Conservation (phyloP, 2,797 vertebrate genomes). For the Martes flavigula region DNA sequence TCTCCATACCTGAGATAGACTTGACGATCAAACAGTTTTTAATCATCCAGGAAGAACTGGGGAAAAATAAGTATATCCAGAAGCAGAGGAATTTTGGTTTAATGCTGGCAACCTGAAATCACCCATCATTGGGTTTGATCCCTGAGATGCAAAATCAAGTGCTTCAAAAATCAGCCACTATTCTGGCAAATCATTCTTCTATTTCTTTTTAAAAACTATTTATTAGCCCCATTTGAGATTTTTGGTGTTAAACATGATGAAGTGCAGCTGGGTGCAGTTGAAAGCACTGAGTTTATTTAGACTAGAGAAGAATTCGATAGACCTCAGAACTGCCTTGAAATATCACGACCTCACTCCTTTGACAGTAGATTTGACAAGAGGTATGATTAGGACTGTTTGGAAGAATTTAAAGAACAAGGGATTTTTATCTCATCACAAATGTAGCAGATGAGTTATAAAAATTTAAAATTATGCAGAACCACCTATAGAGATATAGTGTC, state of each 20-base stretch:
- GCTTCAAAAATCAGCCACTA: background rate
- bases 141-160: slow-evolving; percentile 3
- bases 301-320: background rate
- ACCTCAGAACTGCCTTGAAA: background rate
- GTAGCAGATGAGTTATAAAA: background rate
- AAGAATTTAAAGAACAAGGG: slow-evolving; percentile 7
- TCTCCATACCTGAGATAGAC: background rate
- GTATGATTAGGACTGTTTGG: background rate
- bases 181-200: background rate
- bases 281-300: background rate
- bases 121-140: background rate
- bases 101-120: background rate
- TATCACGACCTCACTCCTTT: background rate
- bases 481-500: background rate
- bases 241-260: background rate
- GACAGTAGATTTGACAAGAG: background rate
- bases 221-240: background rate
- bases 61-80: background rate
- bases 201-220: background rate
- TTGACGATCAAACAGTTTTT: background rate
- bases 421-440: background rate
- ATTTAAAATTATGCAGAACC: slow-evolving; percentile 29
- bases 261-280: background rate
- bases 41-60: background rate
- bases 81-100: background rate